These are phyloP conservation scores for Marasmarcha lunaedactyla DNA, from an alignment of 2,888 invertebrate genomes.

Conservation along the genomic window DNA sequence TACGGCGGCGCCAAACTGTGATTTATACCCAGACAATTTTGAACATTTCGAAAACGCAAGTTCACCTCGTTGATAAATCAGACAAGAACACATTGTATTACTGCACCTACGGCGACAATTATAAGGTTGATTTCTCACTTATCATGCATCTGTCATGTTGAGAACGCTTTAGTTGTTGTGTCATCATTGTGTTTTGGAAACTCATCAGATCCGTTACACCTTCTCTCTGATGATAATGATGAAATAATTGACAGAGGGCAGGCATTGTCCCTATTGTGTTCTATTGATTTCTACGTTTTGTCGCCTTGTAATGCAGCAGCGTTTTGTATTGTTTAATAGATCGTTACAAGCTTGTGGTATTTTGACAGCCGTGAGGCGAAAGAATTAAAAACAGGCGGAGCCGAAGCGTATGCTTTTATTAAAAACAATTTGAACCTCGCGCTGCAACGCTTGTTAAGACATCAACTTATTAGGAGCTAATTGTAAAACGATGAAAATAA, in stretches of 20 bases:
- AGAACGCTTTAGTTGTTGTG: constrained; percentile 25
- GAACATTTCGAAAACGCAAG: constrained; percentile 40
- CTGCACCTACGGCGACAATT: too few relatives aligned
- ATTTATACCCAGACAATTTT: constrained; percentile 56
- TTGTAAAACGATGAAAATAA: not conserved
- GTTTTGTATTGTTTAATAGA: constrained; percentile 50
- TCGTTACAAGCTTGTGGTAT: constrained; percentile 35
- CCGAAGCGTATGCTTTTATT: constrained; percentile 8
- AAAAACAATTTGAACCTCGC: constrained; percentile 27
- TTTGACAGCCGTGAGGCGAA: constrained; percentile 38
- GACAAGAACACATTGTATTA: too few relatives aligned
- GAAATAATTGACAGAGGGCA: constrained; percentile 67
- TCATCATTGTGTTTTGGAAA: constrained; percentile 31
- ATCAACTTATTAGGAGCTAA: not conserved
- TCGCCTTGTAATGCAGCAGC: constrained; percentile 61
- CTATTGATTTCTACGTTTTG: constrained; percentile 64
- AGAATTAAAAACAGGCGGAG: constrained; percentile 57
- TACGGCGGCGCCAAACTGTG: constrained; percentile 48
- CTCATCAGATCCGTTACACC: constrained; percentile 60
- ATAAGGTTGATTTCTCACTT: too few relatives aligned
- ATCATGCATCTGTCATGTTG: too few relatives aligned
- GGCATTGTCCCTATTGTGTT: constrained; percentile 66
- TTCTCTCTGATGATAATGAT: constrained; percentile 67
- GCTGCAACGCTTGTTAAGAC: not conserved
- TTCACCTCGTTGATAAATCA: constrained; percentile 25